Evolutionary conservation across 1,140 invertebrate species (phyloP), one percentile per base, ranked within the genome.

Genomic region (Rhyzopertha dominica): DNA sequence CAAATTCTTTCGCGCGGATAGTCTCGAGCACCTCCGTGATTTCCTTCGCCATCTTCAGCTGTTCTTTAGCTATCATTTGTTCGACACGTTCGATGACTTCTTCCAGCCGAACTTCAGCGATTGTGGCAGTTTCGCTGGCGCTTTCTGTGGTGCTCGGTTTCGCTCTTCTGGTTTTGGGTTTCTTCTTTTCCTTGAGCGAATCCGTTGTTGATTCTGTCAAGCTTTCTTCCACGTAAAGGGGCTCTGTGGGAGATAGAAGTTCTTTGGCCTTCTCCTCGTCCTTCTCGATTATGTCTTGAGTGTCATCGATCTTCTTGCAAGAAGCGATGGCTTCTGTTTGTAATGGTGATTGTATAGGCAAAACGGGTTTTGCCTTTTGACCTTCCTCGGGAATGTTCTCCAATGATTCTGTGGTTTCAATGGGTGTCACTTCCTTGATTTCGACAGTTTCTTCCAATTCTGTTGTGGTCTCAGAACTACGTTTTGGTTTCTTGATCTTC

Each of bases 1-100:
- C 85, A 67, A 90, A 90, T 56, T 88, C 84, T 54, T 79, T 81
- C 1, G 77, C 82, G 49, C 82, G 79, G 5, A 88, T 74, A 1
- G 80, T 69, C 56, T 88, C 78, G 47, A 90, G 73, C 17, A 85
- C 69, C 65, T 87, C 79, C 52, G 83, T 78, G 13, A 90, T 78
- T 69, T 88, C 84, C 26, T 77, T 74, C 13, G 78, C 76, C 61
- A 81, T 76, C 49, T 74, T 73, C 13, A 76, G 67, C 56, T 76
- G 72, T 50, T 82, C 79, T 35, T 69, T 68, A 40, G 73, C 73
- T 23, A 78, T 71, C 26, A 77, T 71, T 49, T 75, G 74, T 42
- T 74, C 72, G 32, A 80, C 72, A 42, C 71, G 68, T 49, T 78
- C 71, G 28, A 77, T 75, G 12, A 76, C 68, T 49, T 74, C 62